Conservation (phyloP, 2,888 invertebrate species). For the Meteorus colon region DNA sequence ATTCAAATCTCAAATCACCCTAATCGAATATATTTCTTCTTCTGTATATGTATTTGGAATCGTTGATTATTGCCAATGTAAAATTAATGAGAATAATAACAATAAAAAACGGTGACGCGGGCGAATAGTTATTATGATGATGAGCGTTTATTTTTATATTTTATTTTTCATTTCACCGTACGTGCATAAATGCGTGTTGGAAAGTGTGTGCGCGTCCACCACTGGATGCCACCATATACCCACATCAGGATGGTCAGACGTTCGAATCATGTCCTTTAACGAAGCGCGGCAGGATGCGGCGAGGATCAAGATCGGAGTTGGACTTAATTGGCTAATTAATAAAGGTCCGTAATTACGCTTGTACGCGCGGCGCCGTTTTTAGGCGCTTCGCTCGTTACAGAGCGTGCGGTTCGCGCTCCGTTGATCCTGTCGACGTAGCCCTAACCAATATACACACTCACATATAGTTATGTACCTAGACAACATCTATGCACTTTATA, state of each 20-base stretch:
- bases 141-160: no score
- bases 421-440: conserved; percentile 45
- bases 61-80: neutral
- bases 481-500: neutral
- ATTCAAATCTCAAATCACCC: no score
- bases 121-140: neutral
- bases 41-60: neutral
- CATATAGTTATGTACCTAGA: neutral
- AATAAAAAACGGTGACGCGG: neutral
- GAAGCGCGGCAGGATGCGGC: conserved; percentile 64
- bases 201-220: neutral
- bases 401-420: conserved; percentile 52
- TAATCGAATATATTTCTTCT: neutral
- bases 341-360: conserved; percentile 65
- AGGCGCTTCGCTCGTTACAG: conserved; percentile 53
- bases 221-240: neutral
- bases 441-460: neutral
- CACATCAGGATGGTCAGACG: conserved; percentile 46
- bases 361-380: conserved; percentile 57
- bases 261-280: conserved; percentile 66
- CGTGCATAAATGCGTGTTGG: conserved; percentile 11
- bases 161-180: neutral
- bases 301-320: conserved; percentile 63
- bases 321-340: conserved; percentile 70
- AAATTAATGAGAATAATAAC: conserved; percentile 15